Evolutionary conservation across 2,888 invertebrate species (phyloP), one percentile per base, ranked within the genome.

Genomic region (Dasysyrphus tricinctus): DNA sequence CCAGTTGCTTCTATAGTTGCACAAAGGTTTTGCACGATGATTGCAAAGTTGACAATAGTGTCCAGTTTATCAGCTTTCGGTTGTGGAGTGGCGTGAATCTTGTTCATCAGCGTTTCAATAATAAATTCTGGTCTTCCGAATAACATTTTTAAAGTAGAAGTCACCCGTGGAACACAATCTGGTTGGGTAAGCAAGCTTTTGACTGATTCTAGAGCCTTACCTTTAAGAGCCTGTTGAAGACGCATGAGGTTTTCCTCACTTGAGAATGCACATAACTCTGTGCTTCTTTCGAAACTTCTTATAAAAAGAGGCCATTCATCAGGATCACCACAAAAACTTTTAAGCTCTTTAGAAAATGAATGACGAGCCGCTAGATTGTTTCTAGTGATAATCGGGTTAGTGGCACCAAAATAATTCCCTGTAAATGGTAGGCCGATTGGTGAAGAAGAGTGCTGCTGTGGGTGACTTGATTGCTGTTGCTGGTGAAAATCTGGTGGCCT

Each of bases 261-360:
- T n/a, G 39, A 61, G 9, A 61, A 61, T 42, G 9, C 61, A 34
- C 69, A 54, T 8, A 69, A 24, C 14, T 51, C 37, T 1, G 69
- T 54, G 14, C 19, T 85, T 61, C 74, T 84, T 16, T 75, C 79
- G 32, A 56, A 88, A 11, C 69, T 88, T 29, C 74, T 78, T 19
- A 87, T 85, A n/a, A 32, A 56, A 11, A 49, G 7, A 49, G 49
- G 49, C 8, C 49, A 49, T 49, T 49, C 49, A 49, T 19, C 49
- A 19, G 49, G 49, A 34, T 56, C 32, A 1, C 16, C 56, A 56
- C 34, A 34, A 6, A 56, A 56, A 34, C n/a, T 56, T 56, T 34
- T 56, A 4, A 32, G 4, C 34, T 56, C 56, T 34, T 56, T 56
- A 7, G 34, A 56, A 34, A 56, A 16, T 1, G 34, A 56, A 16